These are phyloP conservation scores for Apamea crenata DNA, from an alignment of 2,888 invertebrate genomes.

Conservation along the genomic window DNA sequence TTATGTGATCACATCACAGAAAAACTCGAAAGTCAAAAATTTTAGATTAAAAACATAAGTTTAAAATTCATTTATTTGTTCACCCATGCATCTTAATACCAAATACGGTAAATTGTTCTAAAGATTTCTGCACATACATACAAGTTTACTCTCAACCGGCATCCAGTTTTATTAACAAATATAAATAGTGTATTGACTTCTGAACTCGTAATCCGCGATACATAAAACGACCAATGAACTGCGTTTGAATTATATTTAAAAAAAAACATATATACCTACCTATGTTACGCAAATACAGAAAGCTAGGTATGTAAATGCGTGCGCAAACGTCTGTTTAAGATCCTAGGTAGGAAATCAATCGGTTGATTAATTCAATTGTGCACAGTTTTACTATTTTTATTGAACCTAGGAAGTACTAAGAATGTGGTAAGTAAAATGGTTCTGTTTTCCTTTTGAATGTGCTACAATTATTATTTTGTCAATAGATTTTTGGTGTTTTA, in stretches of 20 bases:
- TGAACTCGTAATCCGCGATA: conserved; percentile 62
- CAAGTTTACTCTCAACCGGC: conserved; percentile 25
- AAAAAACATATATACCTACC: conserved; percentile 33
- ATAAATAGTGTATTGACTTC: conserved; percentile 68
- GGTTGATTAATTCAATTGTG: conserved; percentile 42
- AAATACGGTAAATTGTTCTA: conserved; percentile 34
- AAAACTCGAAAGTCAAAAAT: neutral
- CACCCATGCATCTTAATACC: neutral
- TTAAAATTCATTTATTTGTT: conserved; percentile 2
- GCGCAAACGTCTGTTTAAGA: conserved; percentile 31
- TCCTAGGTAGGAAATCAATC: conserved; percentile 29
- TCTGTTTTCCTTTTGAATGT: neutral
- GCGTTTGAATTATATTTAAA: conserved; percentile 55
- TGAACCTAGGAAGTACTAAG: neutral
- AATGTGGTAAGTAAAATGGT: neutral
- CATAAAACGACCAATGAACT: conserved; percentile 69
- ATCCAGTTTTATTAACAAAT: conserved; percentile 57
- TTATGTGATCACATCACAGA: neutral
- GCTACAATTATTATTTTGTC: neutral
- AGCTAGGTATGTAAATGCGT: conserved; percentile 58
- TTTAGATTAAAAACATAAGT: neutral
- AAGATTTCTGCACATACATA: conserved; percentile 32
- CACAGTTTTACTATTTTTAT: conserved; percentile 15
- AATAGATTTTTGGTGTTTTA: neutral
- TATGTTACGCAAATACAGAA: conserved; percentile 61